These are phyloP conservation scores for Tachysurus vachellii DNA, from an alignment of 2,113 vertebrate species.

Conservation along the genomic window DNA sequence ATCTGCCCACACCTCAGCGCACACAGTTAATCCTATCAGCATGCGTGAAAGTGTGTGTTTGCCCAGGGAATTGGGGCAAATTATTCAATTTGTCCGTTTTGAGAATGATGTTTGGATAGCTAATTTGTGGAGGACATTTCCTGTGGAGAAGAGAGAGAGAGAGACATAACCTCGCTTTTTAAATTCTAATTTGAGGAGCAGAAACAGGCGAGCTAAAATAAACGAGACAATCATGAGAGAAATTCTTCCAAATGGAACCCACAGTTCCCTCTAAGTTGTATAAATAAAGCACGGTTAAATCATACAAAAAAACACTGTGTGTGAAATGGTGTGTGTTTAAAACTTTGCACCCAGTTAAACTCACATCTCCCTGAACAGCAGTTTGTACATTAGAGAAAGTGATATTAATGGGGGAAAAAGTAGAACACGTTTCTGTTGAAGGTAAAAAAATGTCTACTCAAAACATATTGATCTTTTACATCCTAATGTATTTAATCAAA, in stretches of 20 bases:
- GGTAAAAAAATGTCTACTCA: no score
- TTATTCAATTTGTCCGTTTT: constrained; percentile 69
- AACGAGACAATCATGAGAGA: constrained; percentile 44
- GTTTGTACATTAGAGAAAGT: constrained; percentile 33
- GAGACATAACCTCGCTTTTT: constrained; percentile 48
- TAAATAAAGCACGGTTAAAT: constrained; percentile 48
- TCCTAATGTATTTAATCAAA: not conserved
- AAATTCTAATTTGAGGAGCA: constrained; percentile 43
- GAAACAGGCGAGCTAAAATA: constrained; percentile 52
- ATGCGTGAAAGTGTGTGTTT: constrained; percentile 63
- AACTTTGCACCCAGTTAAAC: constrained; percentile 44
- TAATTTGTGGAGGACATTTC: constrained; percentile 65
- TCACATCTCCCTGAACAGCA: constrained; percentile 31
- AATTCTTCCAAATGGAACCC: constrained; percentile 40
- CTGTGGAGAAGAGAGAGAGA: constrained; percentile 58
- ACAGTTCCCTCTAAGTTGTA: constrained; percentile 35
- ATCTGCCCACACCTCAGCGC: constrained; percentile 60
- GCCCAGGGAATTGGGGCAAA: constrained; percentile 62
- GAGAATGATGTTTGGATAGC: constrained; percentile 61
- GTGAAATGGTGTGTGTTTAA: constrained; percentile 40
- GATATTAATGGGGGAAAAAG: constrained; percentile 33
- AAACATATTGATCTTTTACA: not conserved
- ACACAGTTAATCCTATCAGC: constrained; percentile 67
- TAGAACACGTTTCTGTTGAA: not conserved
- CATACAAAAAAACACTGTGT: constrained; percentile 34